Conservation (phyloP, 2,888 invertebrate species). For the Drosophila engyochracea region DNA sequence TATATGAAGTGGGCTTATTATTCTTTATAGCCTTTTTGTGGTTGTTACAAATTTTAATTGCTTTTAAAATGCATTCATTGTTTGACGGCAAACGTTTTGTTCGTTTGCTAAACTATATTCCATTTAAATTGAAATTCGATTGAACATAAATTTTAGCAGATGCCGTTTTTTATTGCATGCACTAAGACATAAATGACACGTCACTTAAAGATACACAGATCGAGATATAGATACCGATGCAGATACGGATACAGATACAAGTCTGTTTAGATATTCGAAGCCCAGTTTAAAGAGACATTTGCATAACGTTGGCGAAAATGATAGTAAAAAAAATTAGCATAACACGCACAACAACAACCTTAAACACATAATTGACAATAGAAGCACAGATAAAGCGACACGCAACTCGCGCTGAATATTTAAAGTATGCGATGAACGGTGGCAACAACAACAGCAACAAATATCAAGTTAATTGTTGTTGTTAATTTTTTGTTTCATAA, state of each 20-base stretch:
- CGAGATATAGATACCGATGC: constrained; percentile 25
- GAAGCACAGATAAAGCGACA: constrained; percentile 35
- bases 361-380: constrained; percentile 48
- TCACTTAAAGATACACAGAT: constrained; percentile 52
- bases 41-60: constrained; percentile 60
- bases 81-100: constrained; percentile 68
- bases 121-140: constrained; percentile 50
- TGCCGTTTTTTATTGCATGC: constrained; percentile 34
- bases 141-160: constrained; percentile 57
- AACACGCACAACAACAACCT: constrained; percentile 36
- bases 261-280: constrained; percentile 32
- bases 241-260: constrained; percentile 29
- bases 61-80: constrained; percentile 65
- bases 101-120: constrained; percentile 44
- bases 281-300: constrained; percentile 44
- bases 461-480: constrained; percentile 9
- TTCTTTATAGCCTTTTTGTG: constrained; percentile 51
- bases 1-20: constrained; percentile 48
- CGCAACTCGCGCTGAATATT: constrained; percentile 33
- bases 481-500: constrained; percentile 8
- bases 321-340: constrained; percentile 47
- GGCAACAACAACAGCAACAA: constrained; percentile 9
- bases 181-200: constrained; percentile 60
- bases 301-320: constrained; percentile 61
- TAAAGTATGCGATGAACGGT: constrained; percentile 24